These are phyloP conservation scores for Fringilla coelebs DNA, from an alignment of 2,797 vertebrate genomes.

Conservation along the genomic window DNA sequence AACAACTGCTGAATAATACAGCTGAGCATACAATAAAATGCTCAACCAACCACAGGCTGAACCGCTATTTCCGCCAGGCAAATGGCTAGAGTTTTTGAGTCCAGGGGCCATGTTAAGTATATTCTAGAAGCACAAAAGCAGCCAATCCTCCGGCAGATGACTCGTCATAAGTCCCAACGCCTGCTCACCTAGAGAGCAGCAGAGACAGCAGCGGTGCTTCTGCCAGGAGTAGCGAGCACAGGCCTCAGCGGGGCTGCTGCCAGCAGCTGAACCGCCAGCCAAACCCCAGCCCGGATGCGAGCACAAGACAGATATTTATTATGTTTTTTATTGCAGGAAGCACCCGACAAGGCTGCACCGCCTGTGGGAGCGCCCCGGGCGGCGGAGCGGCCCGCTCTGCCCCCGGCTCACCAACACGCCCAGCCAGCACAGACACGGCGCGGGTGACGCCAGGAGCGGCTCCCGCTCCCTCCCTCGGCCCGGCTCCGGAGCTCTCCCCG, in stretches of 20 bases:
- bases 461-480: too few relatives aligned
- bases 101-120: not conserved
- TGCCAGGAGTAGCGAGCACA: not conserved
- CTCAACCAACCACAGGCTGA: not conserved
- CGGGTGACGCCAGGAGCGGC: too few relatives aligned
- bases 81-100: not conserved
- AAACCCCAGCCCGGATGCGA: not conserved
- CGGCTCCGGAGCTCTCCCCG: too few relatives aligned
- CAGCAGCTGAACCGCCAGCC: not conserved
- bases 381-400: not conserved
- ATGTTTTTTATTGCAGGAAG: rapidly evolving
- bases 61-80: not conserved
- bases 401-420: not conserved
- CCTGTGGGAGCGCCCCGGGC: not conserved
- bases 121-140: conserved; percentile 21
- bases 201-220: not conserved
- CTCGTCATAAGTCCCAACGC: not conserved
- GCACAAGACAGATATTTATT: rapidly evolving
- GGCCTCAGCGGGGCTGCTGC: not conserved
- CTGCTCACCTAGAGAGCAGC: not conserved
- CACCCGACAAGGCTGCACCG: not conserved
- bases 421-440: too few relatives aligned
- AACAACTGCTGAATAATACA: not conserved
- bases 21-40: not conserved
- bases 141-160: not conserved